Evolutionary conservation across 35 echinoderm and acorn worm species (phyloP).

Genomic region (Stichopus chloronotus): DNA sequence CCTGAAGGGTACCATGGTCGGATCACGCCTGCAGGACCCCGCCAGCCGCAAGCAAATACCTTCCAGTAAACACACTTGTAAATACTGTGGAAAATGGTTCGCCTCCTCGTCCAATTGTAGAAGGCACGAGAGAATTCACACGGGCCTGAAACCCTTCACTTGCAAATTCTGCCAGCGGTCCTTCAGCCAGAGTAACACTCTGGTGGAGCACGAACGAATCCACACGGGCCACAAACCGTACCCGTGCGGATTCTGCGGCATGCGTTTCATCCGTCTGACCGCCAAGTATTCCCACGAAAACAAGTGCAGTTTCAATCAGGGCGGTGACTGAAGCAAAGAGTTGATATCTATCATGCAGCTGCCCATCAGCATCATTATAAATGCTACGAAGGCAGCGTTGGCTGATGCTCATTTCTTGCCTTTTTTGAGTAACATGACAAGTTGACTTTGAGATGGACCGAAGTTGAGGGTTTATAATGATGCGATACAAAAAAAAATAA

Average conservation of each 20-base stretch:
- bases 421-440: too few species aligned
- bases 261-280: constrained; percentile 27
- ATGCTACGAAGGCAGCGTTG: too few species aligned
- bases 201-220: constrained; percentile 15
- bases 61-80: constrained; percentile 29
- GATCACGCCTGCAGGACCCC: neutral
- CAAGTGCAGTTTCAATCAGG: neutral
- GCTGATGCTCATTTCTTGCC: too few species aligned
- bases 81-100: constrained; percentile 10
- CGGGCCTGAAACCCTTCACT: constrained; percentile 52
- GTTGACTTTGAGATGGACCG: too few species aligned
- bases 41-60: neutral
- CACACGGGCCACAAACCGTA: constrained; percentile 42
- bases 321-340: too few species aligned
- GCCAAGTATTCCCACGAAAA: constrained; percentile 18
- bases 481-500: too few species aligned
- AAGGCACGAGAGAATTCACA: constrained; percentile 37
- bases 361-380: too few species aligned
- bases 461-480: too few species aligned
- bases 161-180: constrained; percentile 48
- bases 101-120: constrained; percentile 4
- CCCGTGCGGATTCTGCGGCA: constrained; percentile 43
- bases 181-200: neutral
- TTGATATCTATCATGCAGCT: too few species aligned
- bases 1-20: neutral